These are phyloP conservation scores for Exephanes ischioxanthus DNA, from an alignment of 2,888 invertebrate species.

Conservation along the genomic window DNA sequence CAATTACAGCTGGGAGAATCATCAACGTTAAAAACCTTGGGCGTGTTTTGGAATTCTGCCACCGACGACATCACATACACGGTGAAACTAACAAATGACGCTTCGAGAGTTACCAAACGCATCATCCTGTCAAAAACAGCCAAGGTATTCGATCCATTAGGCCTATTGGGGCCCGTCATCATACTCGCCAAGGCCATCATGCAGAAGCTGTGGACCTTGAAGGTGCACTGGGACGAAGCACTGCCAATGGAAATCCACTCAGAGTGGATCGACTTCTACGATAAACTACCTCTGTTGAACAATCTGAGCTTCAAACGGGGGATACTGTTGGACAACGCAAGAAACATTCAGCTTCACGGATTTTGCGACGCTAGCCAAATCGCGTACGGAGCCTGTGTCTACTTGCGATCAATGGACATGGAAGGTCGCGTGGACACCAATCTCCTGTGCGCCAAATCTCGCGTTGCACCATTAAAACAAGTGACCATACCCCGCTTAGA, in stretches of 20 bases:
- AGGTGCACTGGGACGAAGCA: slow-evolving; percentile 61
- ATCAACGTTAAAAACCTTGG: slow-evolving; percentile 38
- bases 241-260: slow-evolving; percentile 38
- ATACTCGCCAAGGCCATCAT: slow-evolving; percentile 43
- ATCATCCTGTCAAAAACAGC: slow-evolving; percentile 15
- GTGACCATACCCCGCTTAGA: slow-evolving; percentile 64
- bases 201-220: slow-evolving; percentile 51
- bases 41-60: slow-evolving; percentile 30
- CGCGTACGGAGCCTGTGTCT: slow-evolving; percentile 71
- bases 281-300: slow-evolving; percentile 16
- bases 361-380: slow-evolving; percentile 72
- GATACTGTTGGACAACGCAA: neutral
- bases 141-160: slow-evolving; percentile 24
- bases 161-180: slow-evolving; percentile 20
- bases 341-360: slow-evolving; percentile 48
- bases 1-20: neutral
- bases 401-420: slow-evolving; percentile 34
- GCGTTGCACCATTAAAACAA: slow-evolving; percentile 62
- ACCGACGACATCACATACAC: slow-evolving; percentile 39
- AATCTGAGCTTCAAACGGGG: neutral
- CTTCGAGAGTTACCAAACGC: slow-evolving; percentile 25
- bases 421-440: neutral
- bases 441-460: slow-evolving; percentile 65
- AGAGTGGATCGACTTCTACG: slow-evolving; percentile 30
- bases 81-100: neutral